Conservation (phyloP, 2,797 vertebrate genomes). For the Rhyacichthys aspro region DNA sequence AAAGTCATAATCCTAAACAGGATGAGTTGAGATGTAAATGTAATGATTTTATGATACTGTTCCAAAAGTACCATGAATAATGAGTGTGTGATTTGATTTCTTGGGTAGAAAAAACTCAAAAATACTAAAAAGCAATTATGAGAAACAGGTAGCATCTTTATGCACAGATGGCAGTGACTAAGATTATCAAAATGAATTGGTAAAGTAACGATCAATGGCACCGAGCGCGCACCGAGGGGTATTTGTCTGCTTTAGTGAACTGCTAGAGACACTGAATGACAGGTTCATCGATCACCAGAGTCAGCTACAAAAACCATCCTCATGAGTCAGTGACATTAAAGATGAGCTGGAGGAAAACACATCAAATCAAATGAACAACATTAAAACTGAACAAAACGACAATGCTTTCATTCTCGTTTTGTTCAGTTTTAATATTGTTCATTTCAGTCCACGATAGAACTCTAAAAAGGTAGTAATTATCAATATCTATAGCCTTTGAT, state of each 20-base stretch:
- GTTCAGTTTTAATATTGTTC: no score
- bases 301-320: constrained; percentile 31
- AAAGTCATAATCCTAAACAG: no score
- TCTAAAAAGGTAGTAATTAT: no score
- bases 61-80: no score
- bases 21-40: no score
- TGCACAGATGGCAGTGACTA: constrained; percentile 16
- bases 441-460: no score
- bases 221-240: constrained; percentile 2
- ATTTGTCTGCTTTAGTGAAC: constrained; percentile 25
- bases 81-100: neutral
- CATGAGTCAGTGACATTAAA: constrained; percentile 35
- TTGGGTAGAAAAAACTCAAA: constrained; percentile 14
- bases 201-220: neutral
- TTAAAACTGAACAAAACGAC: no score
- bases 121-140: constrained; percentile 15
- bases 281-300: constrained; percentile 42
- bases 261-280: constrained; percentile 43
- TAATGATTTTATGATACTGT: no score
- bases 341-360: constrained; percentile 24
- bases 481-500: no score
- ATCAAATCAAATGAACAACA: constrained; percentile 1
- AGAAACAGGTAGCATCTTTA: constrained; percentile 25
- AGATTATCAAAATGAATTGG: neutral
- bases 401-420: no score